A percentile compares a stretch with the other conserved stretches of the same genome.
phyloP scores from a whole-genome alignment of 2,888 invertebrate genomes.

The Stictocephala bisonia region DNA sequence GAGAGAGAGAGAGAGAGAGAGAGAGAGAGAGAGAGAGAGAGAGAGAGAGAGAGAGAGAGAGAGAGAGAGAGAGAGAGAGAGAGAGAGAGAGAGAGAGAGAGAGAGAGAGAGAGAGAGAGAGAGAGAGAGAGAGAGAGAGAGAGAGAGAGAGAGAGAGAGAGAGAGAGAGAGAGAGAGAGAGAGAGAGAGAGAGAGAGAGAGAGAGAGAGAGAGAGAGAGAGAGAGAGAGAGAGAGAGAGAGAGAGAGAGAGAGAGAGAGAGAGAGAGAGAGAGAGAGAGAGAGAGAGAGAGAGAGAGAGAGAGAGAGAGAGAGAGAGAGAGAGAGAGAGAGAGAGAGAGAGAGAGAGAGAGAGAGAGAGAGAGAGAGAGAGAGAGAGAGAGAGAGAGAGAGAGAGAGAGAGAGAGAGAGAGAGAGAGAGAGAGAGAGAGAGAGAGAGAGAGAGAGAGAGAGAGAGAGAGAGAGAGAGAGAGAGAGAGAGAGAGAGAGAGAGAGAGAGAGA shows the following conservation, averaged over 20 bases:
- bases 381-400: neutral
- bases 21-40: neutral
- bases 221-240: neutral
- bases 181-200: neutral
- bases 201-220: neutral
- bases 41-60: neutral
- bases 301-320: neutral
- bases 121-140: neutral
- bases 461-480: neutral
- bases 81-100: neutral
- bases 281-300: neutral
- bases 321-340: neutral
- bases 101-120: neutral
- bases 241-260: neutral
- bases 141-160: neutral
- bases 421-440: neutral
- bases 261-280: conserved; percentile 3
- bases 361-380: neutral
- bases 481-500: neutral
- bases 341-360: neutral
- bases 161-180: neutral
- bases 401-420: neutral
- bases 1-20: neutral
- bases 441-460: neutral
- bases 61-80: neutral